A percentile compares a stretch with the other conserved stretches of the same genome.
Evolutionary conservation across 1,140 invertebrate genomes (phyloP).

Genomic region (Sinella curviseta): DNA sequence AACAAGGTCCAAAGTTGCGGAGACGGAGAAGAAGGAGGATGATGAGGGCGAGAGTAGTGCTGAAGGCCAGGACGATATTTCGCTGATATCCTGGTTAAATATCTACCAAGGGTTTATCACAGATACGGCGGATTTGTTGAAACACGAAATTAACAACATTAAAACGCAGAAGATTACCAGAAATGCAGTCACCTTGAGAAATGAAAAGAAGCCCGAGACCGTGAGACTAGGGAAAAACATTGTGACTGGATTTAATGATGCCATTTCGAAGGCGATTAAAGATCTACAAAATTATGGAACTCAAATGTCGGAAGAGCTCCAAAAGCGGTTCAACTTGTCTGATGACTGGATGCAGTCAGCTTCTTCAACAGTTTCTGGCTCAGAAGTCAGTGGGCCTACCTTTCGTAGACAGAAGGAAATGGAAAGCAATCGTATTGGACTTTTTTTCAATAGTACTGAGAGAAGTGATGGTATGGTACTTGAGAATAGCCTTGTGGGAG

Average conservation of each 20-base stretch:
- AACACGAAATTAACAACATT: background rate
- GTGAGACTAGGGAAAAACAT: background rate
- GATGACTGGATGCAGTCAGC: background rate
- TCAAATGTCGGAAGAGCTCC: background rate
- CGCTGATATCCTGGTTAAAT: background rate
- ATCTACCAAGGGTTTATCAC: background rate
- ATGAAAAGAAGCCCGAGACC: background rate
- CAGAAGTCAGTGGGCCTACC: background rate
- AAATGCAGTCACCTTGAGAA: background rate
- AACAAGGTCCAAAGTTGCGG: background rate
- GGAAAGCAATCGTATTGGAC: background rate
- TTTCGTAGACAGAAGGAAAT: background rate
- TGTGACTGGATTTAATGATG: background rate
- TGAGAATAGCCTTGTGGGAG: background rate
- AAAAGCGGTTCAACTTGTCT: background rate
- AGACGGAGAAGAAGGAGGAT: background rate
- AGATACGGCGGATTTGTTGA: background rate
- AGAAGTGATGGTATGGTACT: background rate
- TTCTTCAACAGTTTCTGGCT: background rate
- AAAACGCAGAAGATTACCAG: background rate
- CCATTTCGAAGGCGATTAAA: background rate
- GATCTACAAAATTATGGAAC: background rate
- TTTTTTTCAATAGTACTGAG: background rate
- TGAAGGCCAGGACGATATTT: background rate
- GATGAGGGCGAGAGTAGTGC: background rate